Evolutionary conservation across 2,888 invertebrate species (phyloP), one percentile per base, ranked within the genome.

Genomic region (Drosophila demipolita): DNA sequence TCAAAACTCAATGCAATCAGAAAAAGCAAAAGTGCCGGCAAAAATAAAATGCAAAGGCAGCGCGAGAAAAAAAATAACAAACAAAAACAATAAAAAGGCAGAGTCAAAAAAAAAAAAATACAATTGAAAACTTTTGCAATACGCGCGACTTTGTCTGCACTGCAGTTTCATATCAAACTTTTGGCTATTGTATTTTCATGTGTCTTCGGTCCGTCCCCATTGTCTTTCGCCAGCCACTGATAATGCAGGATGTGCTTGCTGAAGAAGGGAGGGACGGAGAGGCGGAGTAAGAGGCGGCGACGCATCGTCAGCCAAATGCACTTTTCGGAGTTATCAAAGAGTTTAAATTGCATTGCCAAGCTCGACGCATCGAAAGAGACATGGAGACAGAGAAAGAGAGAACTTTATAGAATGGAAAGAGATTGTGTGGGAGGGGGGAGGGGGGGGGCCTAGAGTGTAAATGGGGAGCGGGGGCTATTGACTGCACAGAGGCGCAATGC

Each of bases 151-250:
- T 71, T 54, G 29, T 42, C 82, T 78, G 65, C 72, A 73, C 67
- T 85, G 88, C 90, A 87, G 77, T 87, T 87, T 87, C 90, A 87
- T 87, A 87, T 90, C 87, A 90, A 87, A 87, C 84, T 87, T 45
- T 87, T 87, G 67, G 82, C 87, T 86, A 87, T 87, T 90, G 87
- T 82, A 88, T 90, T 87, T 87, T 90, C 90, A 86, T 87, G 90
- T 87, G 87, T 82, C 90, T 90, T 73, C 86, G 69, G 50, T 52
- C 58, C 65, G 26, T 49, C 48, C 38, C 35, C 15, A 81, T 79
- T 84, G 72, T 73, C 75, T 71, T 58, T 33, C 52, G 20, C 48
- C 48, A 63, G 69, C 64, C 66, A 36, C 80, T 82, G 85, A 86
- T 86, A 86, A 89, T 59, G 55, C 61, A 9, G 26, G 66, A 15